These are phyloP conservation scores for Trissolcus japonicus DNA, from an alignment of 2,888 invertebrate species.

Conservation along the genomic window DNA sequence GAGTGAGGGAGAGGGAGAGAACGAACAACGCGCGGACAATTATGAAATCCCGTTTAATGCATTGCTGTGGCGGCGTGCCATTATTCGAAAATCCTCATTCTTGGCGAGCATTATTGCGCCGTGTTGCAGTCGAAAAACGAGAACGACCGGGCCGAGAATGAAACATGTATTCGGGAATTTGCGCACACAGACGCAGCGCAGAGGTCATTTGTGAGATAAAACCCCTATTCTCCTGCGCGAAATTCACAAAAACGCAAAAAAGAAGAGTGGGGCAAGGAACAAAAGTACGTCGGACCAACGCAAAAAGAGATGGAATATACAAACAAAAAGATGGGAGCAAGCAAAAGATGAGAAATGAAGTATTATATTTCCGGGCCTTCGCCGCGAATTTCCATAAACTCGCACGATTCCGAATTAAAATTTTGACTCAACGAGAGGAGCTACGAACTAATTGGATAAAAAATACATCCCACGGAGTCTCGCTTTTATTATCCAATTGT, in stretches of 20 bases:
- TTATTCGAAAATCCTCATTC: constrained; percentile 54
- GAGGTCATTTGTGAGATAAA: constrained; percentile 56
- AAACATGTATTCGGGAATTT: constrained; percentile 49
- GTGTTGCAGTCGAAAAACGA: constrained; percentile 51
- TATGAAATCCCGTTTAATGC: constrained; percentile 55
- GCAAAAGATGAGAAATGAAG: constrained; percentile 49
- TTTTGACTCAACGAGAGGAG: constrained; percentile 31
- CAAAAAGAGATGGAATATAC: constrained; percentile 7
- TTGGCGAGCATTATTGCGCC: constrained; percentile 54
- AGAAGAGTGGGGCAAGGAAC: constrained; percentile 7
- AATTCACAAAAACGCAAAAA: constrained; percentile 42
- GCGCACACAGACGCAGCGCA: constrained; percentile 32
- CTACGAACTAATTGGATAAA: constrained; percentile 46
- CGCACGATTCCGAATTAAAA: constrained; percentile 42
- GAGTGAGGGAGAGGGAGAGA: too few species aligned
- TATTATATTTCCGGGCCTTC: constrained; percentile 52
- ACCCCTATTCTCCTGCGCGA: constrained; percentile 38
- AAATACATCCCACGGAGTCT: constrained; percentile 27
- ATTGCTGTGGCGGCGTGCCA: constrained; percentile 39
- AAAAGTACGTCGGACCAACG: constrained; percentile 33
- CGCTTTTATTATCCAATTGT: constrained; percentile 20
- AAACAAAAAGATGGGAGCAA: constrained; percentile 27
- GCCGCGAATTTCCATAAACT: constrained; percentile 49
- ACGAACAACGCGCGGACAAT: constrained; percentile 39
- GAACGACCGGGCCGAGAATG: constrained; percentile 44